A percentile compares a stretch with the other conserved stretches of the same genome.
Evolutionary conservation across 1,140 invertebrate genomes (phyloP).

Genomic region (Protaetia brevitarsis): DNA sequence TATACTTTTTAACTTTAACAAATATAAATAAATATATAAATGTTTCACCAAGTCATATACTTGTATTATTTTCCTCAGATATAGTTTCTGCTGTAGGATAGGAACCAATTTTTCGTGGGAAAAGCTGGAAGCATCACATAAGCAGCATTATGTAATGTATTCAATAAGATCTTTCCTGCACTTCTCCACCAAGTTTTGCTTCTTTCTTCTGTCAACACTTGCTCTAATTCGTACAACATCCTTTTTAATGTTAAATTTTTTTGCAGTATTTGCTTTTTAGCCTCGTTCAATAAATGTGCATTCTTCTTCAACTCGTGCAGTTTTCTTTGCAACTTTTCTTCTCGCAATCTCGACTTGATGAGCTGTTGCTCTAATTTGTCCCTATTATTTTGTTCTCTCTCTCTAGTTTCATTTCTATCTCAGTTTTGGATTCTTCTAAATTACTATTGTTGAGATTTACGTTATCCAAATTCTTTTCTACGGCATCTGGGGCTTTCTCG

Average conservation of each 20-base stretch:
- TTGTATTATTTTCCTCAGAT: background rate
- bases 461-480: background rate
- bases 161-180: background rate
- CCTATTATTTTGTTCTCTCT: background rate
- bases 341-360: background rate
- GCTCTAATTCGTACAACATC: background rate
- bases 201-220: background rate
- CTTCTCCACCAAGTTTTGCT: constrained; percentile 5
- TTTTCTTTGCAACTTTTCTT: constrained; percentile 3
- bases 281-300: background rate
- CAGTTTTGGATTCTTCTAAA: background rate
- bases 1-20: too few relatives aligned
- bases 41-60: background rate
- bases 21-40: background rate
- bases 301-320: background rate
- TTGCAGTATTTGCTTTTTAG: background rate
- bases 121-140: constrained; percentile 1
- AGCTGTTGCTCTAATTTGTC: background rate
- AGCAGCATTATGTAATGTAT: constrained; percentile 10
- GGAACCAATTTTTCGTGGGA: background rate
- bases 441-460: constrained; percentile 2
- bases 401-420: constrained; percentile 2
- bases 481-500: background rate
- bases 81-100: background rate
- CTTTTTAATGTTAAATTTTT: background rate